These are phyloP conservation scores for Chloroceryle amazona DNA, from an alignment of 2,797 vertebrate species.

Conservation along the genomic window DNA sequence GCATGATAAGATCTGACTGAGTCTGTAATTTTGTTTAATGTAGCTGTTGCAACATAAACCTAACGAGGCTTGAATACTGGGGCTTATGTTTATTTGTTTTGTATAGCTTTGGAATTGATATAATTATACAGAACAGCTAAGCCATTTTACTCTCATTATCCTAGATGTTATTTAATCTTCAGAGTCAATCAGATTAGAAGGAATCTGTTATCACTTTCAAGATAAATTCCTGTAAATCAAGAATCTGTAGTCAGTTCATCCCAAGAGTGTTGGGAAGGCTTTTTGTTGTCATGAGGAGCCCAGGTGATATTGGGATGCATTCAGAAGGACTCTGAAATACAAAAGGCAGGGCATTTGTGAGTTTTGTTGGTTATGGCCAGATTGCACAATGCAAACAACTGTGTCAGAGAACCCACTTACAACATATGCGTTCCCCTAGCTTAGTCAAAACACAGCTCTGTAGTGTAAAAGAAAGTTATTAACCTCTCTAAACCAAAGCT, in stretches of 20 bases:
- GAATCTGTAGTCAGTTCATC: neutral
- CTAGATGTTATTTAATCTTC: constrained; percentile 65
- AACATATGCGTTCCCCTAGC: neutral
- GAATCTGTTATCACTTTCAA: constrained; percentile 8
- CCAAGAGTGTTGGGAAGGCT: neutral
- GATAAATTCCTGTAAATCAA: neutral
- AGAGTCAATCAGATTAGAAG: constrained; percentile 31
- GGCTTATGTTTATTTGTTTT: constrained; percentile 61
- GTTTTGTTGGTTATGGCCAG: neutral
- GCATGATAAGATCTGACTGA: constrained; percentile 23
- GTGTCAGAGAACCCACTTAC: neutral
- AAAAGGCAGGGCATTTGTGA: neutral
- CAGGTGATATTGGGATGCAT: neutral
- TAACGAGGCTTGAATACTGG: constrained; percentile 38
- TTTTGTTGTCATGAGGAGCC: neutral
- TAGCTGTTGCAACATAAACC: constrained; percentile 42
- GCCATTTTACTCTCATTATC: constrained; percentile 35
- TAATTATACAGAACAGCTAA: constrained; percentile 62
- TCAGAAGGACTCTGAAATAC: neutral
- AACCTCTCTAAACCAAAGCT: neutral
- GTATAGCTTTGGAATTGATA: constrained; percentile 43
- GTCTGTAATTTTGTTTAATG: constrained; percentile 36
- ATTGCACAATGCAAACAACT: neutral
- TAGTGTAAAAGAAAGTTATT: neutral
- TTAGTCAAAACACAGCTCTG: neutral